These are phyloP conservation scores for Pocota personata DNA, from an alignment of 2,888 invertebrate species.

Conservation along the genomic window DNA sequence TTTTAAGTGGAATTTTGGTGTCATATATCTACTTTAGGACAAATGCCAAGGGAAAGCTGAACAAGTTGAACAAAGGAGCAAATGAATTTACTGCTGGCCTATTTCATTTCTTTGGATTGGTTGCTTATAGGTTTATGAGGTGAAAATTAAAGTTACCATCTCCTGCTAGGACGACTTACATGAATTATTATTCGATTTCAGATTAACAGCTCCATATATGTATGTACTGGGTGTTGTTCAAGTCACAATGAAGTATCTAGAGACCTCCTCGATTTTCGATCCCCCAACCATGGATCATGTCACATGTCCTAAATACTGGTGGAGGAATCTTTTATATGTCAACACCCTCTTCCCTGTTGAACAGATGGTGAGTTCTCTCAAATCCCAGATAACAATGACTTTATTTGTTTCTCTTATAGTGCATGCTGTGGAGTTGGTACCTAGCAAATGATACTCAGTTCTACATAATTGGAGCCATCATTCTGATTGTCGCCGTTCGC, in stretches of 20 bases:
- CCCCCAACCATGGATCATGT: slow-evolving; percentile 91
- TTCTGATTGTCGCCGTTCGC: slow-evolving; percentile 90
- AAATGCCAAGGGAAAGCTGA: slow-evolving; percentile 89
- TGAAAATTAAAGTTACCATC: slow-evolving; percentile 77
- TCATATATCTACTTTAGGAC: slow-evolving; percentile 93
- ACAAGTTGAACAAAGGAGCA: slow-evolving; percentile 86
- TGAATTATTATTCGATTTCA: slow-evolving; percentile 77
- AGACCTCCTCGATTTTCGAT: slow-evolving; percentile 91
- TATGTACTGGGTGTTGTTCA: slow-evolving; percentile 92
- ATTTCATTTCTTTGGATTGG: slow-evolving; percentile 89
- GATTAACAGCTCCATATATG: slow-evolving; percentile 91
- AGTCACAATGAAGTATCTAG: slow-evolving; percentile 94
- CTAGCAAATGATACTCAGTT: slow-evolving; percentile 94
- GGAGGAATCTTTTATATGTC: slow-evolving; percentile 93
- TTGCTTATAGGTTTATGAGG: slow-evolving; percentile 91
- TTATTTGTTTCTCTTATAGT: slow-evolving; percentile 84
- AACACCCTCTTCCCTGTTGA: slow-evolving; percentile 93
- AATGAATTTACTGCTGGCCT: slow-evolving; percentile 86
- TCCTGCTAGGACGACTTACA: neutral
- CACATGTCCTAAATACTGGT: slow-evolving; percentile 93
- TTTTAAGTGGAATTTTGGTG: slow-evolving; percentile 91
- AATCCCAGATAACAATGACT: neutral
- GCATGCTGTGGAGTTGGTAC: slow-evolving; percentile 97
- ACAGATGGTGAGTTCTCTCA: slow-evolving; percentile 88
- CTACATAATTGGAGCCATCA: slow-evolving; percentile 91